Percentiles rank a stretch among this genome's conserved stretches.
Conservation (phyloP, 1,140 invertebrate species). For the Drosophila azteca region DNA sequence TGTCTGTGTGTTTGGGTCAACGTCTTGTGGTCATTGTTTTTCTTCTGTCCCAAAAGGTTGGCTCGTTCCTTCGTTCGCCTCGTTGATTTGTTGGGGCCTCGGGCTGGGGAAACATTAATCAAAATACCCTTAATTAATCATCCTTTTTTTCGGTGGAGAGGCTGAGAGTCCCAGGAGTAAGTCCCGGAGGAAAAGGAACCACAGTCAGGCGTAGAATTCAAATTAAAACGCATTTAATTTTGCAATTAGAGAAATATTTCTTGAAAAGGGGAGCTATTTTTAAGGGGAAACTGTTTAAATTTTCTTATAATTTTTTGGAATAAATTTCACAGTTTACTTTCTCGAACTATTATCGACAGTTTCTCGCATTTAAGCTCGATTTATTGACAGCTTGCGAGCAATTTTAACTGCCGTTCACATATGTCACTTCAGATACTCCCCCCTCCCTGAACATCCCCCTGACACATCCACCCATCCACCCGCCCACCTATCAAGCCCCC, state of each 20-base stretch:
- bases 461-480: neutral
- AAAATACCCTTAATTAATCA: slow-evolving; percentile 62
- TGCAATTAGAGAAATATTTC: neutral
- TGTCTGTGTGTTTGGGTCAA: slow-evolving; percentile 1
- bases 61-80: slow-evolving; percentile 20
- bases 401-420: slow-evolving; percentile 51
- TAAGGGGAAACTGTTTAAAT: too few relatives aligned
- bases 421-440: slow-evolving; percentile 23
- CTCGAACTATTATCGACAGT: neutral
- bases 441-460: neutral
- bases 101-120: slow-evolving; percentile 49
- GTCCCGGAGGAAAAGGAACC: slow-evolving; percentile 11
- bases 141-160: slow-evolving; percentile 18
- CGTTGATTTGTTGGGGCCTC: slow-evolving; percentile 44
- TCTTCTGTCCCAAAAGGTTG: slow-evolving; percentile 37
- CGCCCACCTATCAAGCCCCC: neutral
- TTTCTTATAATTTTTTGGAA: too few relatives aligned
- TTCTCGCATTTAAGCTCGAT: slow-evolving; percentile 41
- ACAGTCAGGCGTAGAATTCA: slow-evolving; percentile 47
- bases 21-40: slow-evolving; percentile 44
- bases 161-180: slow-evolving; percentile 4
- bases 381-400: slow-evolving; percentile 37
- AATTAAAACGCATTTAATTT: slow-evolving; percentile 37
- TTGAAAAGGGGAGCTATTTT: neutral
- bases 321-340: neutral